A percentile compares a stretch with the other conserved stretches of the same genome.
Evolutionary conservation across 1,140 invertebrate species (phyloP).

Genomic region (Dendrolimus kikuchii): DNA sequence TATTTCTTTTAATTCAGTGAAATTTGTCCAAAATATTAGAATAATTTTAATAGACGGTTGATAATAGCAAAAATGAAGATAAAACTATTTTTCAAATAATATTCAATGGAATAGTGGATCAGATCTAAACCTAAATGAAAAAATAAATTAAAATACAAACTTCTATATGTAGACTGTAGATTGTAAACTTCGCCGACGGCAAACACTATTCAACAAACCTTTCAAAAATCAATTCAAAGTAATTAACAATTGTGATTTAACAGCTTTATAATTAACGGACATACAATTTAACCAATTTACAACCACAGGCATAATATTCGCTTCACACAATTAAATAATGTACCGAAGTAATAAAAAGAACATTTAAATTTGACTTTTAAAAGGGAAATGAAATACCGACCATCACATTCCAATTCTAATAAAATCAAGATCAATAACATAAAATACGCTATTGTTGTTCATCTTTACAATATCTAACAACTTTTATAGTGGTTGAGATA

Average conservation of each 20-base stretch:
- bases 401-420: constrained; percentile 32
- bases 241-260: constrained; percentile 3
- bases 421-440: constrained; percentile 60
- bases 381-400: constrained; percentile 11
- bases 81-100: no score
- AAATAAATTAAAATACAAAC: not conserved
- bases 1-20: no score
- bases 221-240: not conserved
- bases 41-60: no score
- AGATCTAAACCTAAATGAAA: not conserved
- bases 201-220: not conserved
- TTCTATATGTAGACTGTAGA: not conserved
- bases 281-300: constrained; percentile 16
- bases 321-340: not conserved
- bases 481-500: constrained; percentile 61
- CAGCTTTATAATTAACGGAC: constrained; percentile 13
- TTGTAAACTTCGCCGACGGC: not conserved
- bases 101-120: constrained; percentile 1
- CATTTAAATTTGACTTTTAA: constrained; percentile 7
- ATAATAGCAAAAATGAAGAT: no score
- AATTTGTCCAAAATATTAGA: no score
- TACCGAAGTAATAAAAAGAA: constrained; percentile 13
- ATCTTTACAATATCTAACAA: constrained; percentile 45
- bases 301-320: constrained; percentile 8
- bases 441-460: constrained; percentile 56